Conservation (phyloP, 1,140 invertebrate species). For the Heliothis subflexa region DNA sequence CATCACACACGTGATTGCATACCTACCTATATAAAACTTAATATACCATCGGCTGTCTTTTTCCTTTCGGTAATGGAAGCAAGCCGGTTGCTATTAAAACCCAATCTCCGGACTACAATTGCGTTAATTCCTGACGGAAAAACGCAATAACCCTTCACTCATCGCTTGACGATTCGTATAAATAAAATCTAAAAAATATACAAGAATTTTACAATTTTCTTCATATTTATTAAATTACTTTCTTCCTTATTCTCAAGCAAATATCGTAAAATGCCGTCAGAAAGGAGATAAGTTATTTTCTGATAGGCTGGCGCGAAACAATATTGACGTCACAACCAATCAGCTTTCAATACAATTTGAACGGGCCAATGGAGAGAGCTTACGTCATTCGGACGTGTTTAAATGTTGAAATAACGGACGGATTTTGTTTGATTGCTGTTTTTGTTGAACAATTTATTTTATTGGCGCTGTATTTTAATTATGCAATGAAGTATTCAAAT, state of each 20-base stretch:
- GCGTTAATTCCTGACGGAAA: too few species aligned
- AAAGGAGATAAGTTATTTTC: constrained; percentile 27
- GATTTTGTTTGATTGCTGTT: too few species aligned
- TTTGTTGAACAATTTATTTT: background rate
- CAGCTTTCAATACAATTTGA: constrained; percentile 25
- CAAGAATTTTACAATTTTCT: background rate
- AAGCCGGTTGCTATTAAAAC: too few species aligned
- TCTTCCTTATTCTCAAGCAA: constrained; percentile 10
- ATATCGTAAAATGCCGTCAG: constrained; percentile 3
- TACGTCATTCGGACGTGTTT: constrained; percentile 19
- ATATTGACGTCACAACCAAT: constrained; percentile 36
- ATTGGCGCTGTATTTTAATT: constrained; percentile 2
- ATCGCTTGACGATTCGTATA: background rate
- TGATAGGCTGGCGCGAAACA: constrained; percentile 15
- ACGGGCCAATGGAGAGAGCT: constrained; percentile 21
- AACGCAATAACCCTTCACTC: too few species aligned
- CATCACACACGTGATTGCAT: too few species aligned
- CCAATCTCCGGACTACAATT: too few species aligned
- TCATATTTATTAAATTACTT: constrained; percentile 27
- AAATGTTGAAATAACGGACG: background rate
- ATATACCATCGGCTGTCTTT: too few species aligned
- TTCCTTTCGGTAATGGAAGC: too few species aligned
- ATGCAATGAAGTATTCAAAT: too few species aligned
- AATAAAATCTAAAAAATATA: background rate
- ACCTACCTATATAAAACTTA: too few species aligned